Conservation (phyloP, 1,140 invertebrate species). For the Anoplolepis gracilipes region DNA sequence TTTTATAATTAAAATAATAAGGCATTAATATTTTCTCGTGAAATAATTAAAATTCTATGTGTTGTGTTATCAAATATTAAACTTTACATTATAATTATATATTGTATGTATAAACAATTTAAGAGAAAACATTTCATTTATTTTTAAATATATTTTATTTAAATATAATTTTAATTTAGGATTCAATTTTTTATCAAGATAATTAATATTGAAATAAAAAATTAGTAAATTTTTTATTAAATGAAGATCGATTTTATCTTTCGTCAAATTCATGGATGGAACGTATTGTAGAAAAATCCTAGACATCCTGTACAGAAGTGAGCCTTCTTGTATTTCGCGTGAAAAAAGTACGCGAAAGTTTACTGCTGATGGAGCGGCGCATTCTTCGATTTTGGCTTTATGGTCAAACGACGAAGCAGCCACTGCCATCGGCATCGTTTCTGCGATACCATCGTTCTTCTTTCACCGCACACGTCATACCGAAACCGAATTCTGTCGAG, state of each 20-base stretch:
- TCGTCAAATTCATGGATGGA: not conserved
- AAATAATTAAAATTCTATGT: not conserved
- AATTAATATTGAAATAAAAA: not conserved
- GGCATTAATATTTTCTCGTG: not conserved
- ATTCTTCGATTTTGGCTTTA: constrained; percentile 75
- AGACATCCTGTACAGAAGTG: not conserved
- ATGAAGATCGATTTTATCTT: not conserved
- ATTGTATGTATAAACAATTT: not conserved
- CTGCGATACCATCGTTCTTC: constrained; percentile 56
- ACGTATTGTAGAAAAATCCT: not conserved
- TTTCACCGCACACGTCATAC: constrained; percentile 11
- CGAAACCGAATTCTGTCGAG: constrained; percentile 26
- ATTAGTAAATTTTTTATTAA: not conserved
- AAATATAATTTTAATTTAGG: constrained; percentile 18
- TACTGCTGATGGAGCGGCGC: constrained; percentile 73
- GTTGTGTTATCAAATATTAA: not conserved
- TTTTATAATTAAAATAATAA: not conserved
- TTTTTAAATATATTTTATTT: constrained; percentile 8
- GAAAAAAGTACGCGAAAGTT: constrained; percentile 71
- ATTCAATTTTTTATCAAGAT: not conserved
- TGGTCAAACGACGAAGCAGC: constrained; percentile 67
- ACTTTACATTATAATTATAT: too few species aligned
- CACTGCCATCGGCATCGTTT: constrained; percentile 37
- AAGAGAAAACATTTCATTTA: not conserved
- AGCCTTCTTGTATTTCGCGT: constrained; percentile 41